These are phyloP conservation scores for Vanacampus margaritifer DNA, from an alignment of 2,113 vertebrate species.

Conservation along the genomic window DNA sequence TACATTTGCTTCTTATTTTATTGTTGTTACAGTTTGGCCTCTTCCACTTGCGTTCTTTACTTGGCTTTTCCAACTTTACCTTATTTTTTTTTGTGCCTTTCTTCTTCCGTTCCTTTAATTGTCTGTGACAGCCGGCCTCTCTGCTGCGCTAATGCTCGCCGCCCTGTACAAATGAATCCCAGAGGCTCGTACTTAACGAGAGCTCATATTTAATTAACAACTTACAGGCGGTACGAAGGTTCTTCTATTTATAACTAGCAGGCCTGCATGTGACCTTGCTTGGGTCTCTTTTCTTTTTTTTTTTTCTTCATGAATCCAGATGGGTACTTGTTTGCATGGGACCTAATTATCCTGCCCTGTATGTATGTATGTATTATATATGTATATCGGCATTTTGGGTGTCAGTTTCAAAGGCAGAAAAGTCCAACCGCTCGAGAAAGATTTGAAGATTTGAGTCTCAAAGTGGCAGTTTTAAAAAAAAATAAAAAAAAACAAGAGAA, in stretches of 20 bases:
- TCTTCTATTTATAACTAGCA: constrained; percentile 42
- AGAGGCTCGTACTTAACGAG: constrained; percentile 37
- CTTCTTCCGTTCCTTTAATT: background rate
- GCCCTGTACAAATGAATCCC: constrained; percentile 12
- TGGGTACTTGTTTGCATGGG: background rate
- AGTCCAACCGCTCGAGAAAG: too few species aligned
- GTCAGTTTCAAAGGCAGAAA: background rate
- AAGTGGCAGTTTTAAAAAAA: background rate
- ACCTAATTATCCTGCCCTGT: too few species aligned
- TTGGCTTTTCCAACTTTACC: background rate
- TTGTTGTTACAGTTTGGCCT: background rate
- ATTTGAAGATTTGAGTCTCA: background rate
- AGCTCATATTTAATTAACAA: constrained; percentile 66
- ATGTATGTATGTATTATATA: too few species aligned
- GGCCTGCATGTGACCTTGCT: constrained; percentile 14
- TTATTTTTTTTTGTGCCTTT: background rate
- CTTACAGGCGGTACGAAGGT: constrained; percentile 36
- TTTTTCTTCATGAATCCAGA: background rate
- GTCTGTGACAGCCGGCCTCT: background rate
- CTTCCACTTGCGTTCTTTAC: background rate
- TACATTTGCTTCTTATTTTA: too few species aligned
- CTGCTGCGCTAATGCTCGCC: background rate
- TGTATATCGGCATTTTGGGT: background rate
- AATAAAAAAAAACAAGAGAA: background rate
- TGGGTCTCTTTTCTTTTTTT: too few species aligned